These are phyloP conservation scores for Colostygia pectinataria DNA, from an alignment of 2,888 invertebrate genomes.

Conservation along the genomic window DNA sequence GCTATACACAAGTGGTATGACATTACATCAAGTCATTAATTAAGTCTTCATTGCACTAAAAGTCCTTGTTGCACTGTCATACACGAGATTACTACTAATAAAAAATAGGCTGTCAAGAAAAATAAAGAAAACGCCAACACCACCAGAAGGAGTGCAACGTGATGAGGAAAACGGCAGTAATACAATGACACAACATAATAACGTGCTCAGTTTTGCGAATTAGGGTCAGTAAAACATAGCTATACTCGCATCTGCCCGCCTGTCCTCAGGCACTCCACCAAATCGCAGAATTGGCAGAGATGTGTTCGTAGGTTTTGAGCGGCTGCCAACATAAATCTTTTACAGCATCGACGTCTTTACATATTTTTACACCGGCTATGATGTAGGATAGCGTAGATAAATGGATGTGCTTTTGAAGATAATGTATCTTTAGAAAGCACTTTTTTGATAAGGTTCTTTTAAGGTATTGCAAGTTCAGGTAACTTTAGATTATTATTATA, in stretches of 20 bases:
- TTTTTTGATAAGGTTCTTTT: too few relatives aligned
- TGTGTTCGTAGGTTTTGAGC: constrained; percentile 33
- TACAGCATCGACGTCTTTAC: constrained; percentile 25
- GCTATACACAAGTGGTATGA: too few relatives aligned
- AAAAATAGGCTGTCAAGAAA: constrained; percentile 1
- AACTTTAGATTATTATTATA: too few relatives aligned
- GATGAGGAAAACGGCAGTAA: constrained; percentile 20
- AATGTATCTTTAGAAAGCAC: too few relatives aligned
- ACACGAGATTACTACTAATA: too few relatives aligned
- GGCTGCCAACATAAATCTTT: constrained; percentile 36
- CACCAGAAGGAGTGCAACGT: constrained; percentile 16
- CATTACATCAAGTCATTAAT: too few relatives aligned
- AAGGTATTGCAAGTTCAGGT: too few relatives aligned
- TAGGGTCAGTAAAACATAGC: constrained; percentile 27
- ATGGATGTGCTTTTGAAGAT: not conserved
- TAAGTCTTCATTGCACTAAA: too few relatives aligned
- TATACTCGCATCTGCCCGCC: constrained; percentile 12
- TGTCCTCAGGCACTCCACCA: constrained; percentile 31
- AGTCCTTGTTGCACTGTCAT: too few relatives aligned
- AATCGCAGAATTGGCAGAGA: constrained; percentile 32
- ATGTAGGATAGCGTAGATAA: constrained; percentile 10
- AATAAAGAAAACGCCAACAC: constrained; percentile 7
- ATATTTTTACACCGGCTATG: constrained; percentile 16
- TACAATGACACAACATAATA: constrained; percentile 26
- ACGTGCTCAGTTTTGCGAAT: constrained; percentile 28